These are phyloP conservation scores for Irena cyanogastra DNA, from an alignment of 2,113 vertebrate genomes.

Conservation along the genomic window DNA sequence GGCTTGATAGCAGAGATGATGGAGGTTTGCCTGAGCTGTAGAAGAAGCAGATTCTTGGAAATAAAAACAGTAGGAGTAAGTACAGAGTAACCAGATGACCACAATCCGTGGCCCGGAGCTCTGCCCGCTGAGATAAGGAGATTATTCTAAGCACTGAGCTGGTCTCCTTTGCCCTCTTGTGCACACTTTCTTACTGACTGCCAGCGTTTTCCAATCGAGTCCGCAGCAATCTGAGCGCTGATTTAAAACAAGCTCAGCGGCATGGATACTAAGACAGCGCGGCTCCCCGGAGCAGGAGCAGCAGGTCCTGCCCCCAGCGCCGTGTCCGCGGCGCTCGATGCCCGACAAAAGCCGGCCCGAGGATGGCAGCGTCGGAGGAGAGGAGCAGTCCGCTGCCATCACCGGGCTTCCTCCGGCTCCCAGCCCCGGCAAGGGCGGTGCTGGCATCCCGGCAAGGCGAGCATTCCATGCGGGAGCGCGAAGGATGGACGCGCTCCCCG, in stretches of 20 bases:
- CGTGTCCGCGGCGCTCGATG: background rate
- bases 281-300: background rate
- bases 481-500: slow-evolving; percentile 39
- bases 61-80: background rate
- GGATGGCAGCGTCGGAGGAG: background rate
- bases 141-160: background rate
- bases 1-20: background rate
- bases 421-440: background rate
- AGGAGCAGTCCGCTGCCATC: background rate
- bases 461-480: background rate
- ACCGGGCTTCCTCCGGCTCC: background rate
- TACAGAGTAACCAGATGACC: background rate
- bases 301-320: background rate
- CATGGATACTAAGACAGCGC: background rate
- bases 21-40: background rate
- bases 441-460: accelerated
- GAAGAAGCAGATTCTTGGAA: background rate
- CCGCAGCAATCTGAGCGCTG: background rate
- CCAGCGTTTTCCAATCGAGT: background rate
- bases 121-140: background rate
- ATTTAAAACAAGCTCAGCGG: background rate
- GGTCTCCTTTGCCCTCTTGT: background rate
- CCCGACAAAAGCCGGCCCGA: background rate
- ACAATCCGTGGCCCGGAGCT: background rate
- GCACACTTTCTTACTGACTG: background rate